phyloP scores from a whole-genome alignment of 2,888 invertebrate species.

The Athalia rosae region DNA sequence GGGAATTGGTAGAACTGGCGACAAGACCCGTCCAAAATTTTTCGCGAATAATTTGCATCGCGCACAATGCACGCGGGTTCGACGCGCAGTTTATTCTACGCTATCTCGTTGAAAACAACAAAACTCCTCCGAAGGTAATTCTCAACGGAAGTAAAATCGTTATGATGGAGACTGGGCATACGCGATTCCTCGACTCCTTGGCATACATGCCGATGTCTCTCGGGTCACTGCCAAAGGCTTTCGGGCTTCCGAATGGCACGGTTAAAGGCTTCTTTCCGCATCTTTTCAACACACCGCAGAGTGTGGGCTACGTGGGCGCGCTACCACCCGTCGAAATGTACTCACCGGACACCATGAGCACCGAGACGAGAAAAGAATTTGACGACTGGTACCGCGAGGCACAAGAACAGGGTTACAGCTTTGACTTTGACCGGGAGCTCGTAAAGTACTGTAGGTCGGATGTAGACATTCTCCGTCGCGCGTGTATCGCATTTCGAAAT shows the following conservation, averaged over 20 bases:
- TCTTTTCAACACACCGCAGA: constrained; percentile 55
- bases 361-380: neutral
- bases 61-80: constrained; percentile 25
- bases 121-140: neutral
- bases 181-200: constrained; percentile 55
- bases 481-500: constrained; percentile 53
- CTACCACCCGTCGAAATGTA: constrained; percentile 48
- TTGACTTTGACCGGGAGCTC: constrained; percentile 1
- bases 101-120: neutral
- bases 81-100: constrained; percentile 3
- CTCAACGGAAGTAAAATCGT: constrained; percentile 52
- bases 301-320: constrained; percentile 52
- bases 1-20: neutral
- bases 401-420: constrained; percentile 34
- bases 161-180: constrained; percentile 46
- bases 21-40: neutral
- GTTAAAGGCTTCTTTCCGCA: constrained; percentile 59
- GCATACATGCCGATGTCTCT: constrained; percentile 60
- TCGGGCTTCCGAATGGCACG: constrained; percentile 51
- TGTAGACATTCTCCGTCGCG: constrained; percentile 51
- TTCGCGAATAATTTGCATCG: neutral
- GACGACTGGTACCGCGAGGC: constrained; percentile 10
- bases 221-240: constrained; percentile 57
- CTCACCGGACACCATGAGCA: constrained; percentile 52
- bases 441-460: neutral